phyloP scores from a whole-genome alignment of 2,113 vertebrate genomes.

The Gallinago media region DNA sequence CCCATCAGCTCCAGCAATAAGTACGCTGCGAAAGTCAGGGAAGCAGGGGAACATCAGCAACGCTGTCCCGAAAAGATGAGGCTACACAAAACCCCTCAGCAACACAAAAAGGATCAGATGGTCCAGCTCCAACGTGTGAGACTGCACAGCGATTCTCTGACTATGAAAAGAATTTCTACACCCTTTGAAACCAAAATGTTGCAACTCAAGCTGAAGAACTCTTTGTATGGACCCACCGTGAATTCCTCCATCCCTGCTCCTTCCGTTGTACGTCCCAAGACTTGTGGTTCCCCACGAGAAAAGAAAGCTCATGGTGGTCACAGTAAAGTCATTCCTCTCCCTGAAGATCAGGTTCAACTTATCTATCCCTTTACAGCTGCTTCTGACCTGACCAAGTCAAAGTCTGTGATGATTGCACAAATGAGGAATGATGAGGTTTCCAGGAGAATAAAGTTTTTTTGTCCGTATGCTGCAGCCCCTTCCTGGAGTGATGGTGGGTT shows the following conservation, averaged over 20 bases:
- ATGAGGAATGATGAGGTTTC: neutral
- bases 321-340: neutral
- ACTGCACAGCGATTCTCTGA: neutral
- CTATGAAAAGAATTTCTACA: conserved; percentile 27
- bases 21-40: conserved; percentile 31
- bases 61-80: neutral
- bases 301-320: neutral
- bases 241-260: conserved; percentile 68
- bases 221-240: conserved; percentile 34
- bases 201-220: conserved; percentile 61
- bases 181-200: conserved; percentile 66
- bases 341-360: neutral
- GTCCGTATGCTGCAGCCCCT: neutral
- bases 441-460: neutral
- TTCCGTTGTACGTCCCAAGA: conserved; percentile 15
- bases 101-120: neutral
- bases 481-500: conserved; percentile 50
- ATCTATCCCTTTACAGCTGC: neutral
- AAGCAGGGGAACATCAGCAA: neutral
- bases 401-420: neutral
- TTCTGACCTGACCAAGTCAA: neutral
- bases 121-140: neutral
- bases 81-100: neutral
- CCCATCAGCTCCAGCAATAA: conserved; percentile 39
- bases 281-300: neutral